Evolutionary conservation across 2,113 vertebrate genomes (phyloP), one percentile per base, ranked within the genome.

Genomic region (Salvator merianae): DNA sequence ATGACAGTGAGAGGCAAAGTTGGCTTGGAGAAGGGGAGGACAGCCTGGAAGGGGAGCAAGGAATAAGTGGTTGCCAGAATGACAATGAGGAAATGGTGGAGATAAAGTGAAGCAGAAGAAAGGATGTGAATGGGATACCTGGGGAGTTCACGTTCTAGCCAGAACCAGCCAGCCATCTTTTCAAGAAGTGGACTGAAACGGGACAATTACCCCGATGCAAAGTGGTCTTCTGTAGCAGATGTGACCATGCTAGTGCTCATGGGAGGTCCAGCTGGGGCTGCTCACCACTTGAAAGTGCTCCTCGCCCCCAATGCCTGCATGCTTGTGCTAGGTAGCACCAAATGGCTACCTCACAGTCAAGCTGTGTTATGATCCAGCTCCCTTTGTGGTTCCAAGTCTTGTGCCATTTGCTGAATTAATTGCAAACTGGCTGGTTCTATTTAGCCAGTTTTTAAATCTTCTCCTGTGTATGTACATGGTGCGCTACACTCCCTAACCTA

Each of bases 341-440:
- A 50, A 5, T 50, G 24, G 68, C 68, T 85, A 66, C 74, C 53
- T 63, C 69, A 30, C 16, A 76, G 47, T 70, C 82, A 40, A 43
- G 63, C 73, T 77, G 1, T 40, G 43, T 34, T 36, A 43, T 7
- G 70, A 47, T 32, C 14, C 8, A 36, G 16, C 69, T 65, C 22
- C 55, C 69, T n/a, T 69, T 85, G 55, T 50, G 62, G 40, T 78
- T 26, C 68, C 53, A 34, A 72, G 83, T 72, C 76, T 72, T 79
- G 68, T 79, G 83, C 69, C 69, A 36, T 85, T 79, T 73, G 76
- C 55, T 59, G 30, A 66, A 73, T 36, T 34, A 73, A 85, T 79
- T 79, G 68, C 76, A 79, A 73, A 65, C 38, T 14, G 55, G 76
- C 36, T 65, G 53, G 10, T 34, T 73, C 65, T 65, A 50, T 47